Evolutionary conservation across 2,888 invertebrate genomes (phyloP), one percentile per base, ranked within the genome.

Genomic region (Agrotis puta): DNA sequence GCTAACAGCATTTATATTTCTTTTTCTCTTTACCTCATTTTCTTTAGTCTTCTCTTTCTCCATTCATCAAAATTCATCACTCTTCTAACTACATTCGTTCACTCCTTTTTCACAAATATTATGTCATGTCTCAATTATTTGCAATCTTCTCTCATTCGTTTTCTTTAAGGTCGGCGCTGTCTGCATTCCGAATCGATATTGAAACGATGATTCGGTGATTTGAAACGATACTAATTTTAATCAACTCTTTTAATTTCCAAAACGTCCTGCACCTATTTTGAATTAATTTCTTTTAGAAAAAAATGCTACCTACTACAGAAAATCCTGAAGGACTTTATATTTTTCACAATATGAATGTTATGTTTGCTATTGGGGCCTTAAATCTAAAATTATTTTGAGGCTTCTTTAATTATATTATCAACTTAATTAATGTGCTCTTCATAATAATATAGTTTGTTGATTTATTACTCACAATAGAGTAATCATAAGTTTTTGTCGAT

Each of bases 391-490:
- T 0, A n/a, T 33, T 53, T 24, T 22, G 16, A 59, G 33, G 58
- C 33, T 57, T 45, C 57, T 63, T 45, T 11, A 62, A 57, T 57
- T 43, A 58, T 13, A 2, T 64, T 45, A 39, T 63, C 2, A 20
- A 51, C 20, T 22, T 58, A 50, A 72, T 58, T 50, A 72, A 64
- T 33, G 20, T 62, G 13, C 22, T 53, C 51, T 56, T 76, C 50
- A n/a, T 14, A 39, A 39, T 39, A 11, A 39, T 39, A 24, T 33
- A 18, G 62, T 20, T 20, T 24, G 47, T 43, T 18, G 64, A 51
- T 72, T 71, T 65, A 61, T 61, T 43, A 47, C 9, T 47, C 22
- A 61, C 43, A 79, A 68, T 62, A 69, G 20, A 63, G 50, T 63
- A 63, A 81, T 76, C 54, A 54, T 1, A 43, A 16, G 5, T 71